Conservation (phyloP, 2,113 vertebrate genomes). For the Acinonyx jubatus region DNA sequence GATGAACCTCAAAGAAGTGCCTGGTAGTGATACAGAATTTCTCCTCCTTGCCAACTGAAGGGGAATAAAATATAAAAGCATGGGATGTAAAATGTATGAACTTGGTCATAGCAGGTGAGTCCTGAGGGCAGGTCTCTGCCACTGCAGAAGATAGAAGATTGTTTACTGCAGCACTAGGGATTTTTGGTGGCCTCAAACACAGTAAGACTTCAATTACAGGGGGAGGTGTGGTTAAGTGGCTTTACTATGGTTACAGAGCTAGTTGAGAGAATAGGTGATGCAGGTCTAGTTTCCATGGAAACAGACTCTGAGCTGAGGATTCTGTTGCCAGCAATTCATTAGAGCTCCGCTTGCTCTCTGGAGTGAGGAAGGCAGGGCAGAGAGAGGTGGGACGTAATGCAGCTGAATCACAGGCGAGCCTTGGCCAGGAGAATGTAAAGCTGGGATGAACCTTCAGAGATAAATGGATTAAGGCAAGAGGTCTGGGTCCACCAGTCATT, state of each 20-base stretch:
- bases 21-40: not conserved
- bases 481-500: not conserved
- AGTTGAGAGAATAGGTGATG: slow-evolving; percentile 57
- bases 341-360: slow-evolving; percentile 25
- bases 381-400: not conserved
- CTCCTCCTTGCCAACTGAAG: not conserved
- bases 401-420: not conserved
- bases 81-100: not conserved
- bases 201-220: slow-evolving; percentile 30
- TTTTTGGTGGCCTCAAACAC: not conserved
- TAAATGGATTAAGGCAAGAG: not conserved
- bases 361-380: slow-evolving; percentile 5
- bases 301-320: slow-evolving; percentile 56
- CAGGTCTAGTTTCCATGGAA: slow-evolving; percentile 69
- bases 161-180: not conserved
- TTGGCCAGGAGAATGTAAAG: not conserved
- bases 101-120: not conserved
- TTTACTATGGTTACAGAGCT: slow-evolving; percentile 60
- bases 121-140: not conserved
- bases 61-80: not conserved
- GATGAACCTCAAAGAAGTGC: not conserved
- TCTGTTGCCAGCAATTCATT: slow-evolving; percentile 69
- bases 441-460: not conserved
- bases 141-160: not conserved
- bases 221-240: slow-evolving; percentile 44